phyloP scores from a whole-genome alignment of 2,888 invertebrate genomes.

The Ophion ellenae region DNA sequence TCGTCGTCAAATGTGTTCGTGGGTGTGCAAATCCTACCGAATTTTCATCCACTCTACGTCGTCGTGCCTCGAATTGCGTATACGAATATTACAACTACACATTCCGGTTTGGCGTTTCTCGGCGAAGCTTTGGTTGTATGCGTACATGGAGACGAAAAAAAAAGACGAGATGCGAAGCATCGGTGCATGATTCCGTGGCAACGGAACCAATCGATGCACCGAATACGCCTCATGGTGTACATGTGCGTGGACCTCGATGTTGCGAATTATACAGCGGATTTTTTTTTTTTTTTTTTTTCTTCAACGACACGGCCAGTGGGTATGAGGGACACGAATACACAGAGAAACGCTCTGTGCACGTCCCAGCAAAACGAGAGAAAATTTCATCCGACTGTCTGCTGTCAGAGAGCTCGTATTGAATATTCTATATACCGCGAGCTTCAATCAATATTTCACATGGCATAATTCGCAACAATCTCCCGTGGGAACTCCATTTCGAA shows the following conservation, averaged over 20 bases:
- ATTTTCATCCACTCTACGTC: slow-evolving; percentile 16
- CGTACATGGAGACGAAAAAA: slow-evolving; percentile 6
- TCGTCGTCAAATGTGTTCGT: not conserved
- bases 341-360: slow-evolving; percentile 14
- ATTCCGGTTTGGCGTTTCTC: slow-evolving; percentile 21
- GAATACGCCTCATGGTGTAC: slow-evolving; percentile 9
- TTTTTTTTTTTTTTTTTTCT: slow-evolving; percentile 14
- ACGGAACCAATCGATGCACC: slow-evolving; percentile 40
- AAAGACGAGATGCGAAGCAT: slow-evolving; percentile 38
- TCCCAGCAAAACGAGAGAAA: slow-evolving; percentile 42
- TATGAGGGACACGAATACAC: slow-evolving; percentile 22
- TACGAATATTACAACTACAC: slow-evolving; percentile 23
- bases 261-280: slow-evolving; percentile 53
- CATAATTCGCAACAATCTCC: slow-evolving; percentile 60
- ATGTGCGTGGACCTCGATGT: slow-evolving; percentile 29
- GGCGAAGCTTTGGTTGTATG: slow-evolving; percentile 10
- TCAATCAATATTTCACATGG: slow-evolving; percentile 64
- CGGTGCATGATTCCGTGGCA: slow-evolving; percentile 47
- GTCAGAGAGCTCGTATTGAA: slow-evolving; percentile 44
- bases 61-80: slow-evolving; percentile 4
- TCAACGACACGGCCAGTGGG: slow-evolving; percentile 16
- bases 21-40: slow-evolving; percentile 4
- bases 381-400: slow-evolving; percentile 48
- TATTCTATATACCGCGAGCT: slow-evolving; percentile 51
- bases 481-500: slow-evolving; percentile 38